Evolutionary conservation across 2,113 vertebrate species (phyloP).

Genomic region (Lampris incognitus): DNA sequence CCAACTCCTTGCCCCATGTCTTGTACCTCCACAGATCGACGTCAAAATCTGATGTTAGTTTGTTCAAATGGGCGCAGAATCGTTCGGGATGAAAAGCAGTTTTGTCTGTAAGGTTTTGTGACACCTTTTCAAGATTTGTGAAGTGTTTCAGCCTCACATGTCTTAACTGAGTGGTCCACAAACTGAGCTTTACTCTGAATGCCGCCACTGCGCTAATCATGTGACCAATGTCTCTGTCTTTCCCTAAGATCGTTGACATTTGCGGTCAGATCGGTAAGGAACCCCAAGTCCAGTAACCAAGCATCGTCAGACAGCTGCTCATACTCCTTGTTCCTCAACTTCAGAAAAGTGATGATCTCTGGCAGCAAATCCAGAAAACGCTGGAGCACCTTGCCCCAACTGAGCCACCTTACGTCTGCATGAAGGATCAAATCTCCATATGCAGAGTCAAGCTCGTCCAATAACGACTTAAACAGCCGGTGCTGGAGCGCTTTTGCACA

Average conservation of each 20-base stretch:
- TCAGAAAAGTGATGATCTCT: slow-evolving; percentile 28
- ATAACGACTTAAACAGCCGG: slow-evolving; percentile 28
- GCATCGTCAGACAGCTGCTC: slow-evolving; percentile 12
- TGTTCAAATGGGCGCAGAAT: neutral
- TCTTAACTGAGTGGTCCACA: slow-evolving; percentile 29
- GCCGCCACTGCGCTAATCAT: slow-evolving; percentile 33
- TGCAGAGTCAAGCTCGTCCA: slow-evolving; percentile 28
- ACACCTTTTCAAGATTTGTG: neutral
- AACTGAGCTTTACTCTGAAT: slow-evolving; percentile 31
- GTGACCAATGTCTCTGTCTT: slow-evolving; percentile 10
- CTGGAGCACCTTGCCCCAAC: slow-evolving; percentile 24
- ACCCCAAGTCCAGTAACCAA: slow-evolving; percentile 6
- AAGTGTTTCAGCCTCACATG: slow-evolving; percentile 17
- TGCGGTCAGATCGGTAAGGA: slow-evolving; percentile 32
- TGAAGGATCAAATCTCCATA: neutral
- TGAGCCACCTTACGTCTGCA: slow-evolving; percentile 19
- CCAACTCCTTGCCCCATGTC: neutral
- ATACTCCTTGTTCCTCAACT: slow-evolving; percentile 31
- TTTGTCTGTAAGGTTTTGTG: slow-evolving; percentile 20
- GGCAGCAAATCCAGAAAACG: slow-evolving; percentile 24
- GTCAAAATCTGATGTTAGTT: neutral
- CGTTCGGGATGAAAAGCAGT: slow-evolving; percentile 2
- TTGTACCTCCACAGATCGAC: neutral
- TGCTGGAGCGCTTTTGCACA: neutral
- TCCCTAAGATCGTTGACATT: slow-evolving; percentile 30